Evolutionary conservation across 2,888 invertebrate genomes (phyloP), one percentile per base, ranked within the genome.

Genomic region (Parnassius apollo): DNA sequence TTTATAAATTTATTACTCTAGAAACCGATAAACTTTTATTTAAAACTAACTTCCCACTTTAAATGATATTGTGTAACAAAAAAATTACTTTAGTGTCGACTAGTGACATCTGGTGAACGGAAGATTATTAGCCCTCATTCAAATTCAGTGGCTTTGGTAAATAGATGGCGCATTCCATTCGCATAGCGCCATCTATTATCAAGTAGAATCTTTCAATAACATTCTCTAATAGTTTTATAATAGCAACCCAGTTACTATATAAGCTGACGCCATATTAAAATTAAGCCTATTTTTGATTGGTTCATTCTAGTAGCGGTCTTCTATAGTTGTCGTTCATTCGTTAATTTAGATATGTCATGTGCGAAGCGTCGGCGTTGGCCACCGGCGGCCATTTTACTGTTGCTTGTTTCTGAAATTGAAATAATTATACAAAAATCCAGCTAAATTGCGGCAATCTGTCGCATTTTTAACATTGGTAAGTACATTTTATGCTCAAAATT

Each of bases 261-360:
- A 82, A 86, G 78, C 22, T 44, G 69, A 51, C 80, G 86, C 82
- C 82, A 82, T 83, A 51, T 73, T 71, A 18, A 44, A 70, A 72
- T 76, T 75, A 69, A 42, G 86, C 81, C 78, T 80, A 76, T 85
- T 85, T 35, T 83, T 90, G 86, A 91, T 91, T 91, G 91, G 91
- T 89, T 76, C 57, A 59, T 62, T 65, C 35, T 25, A 35, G 60
- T 62, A 55, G 65, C 65, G 61, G 54, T 64, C 18, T 25, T 54
- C 64, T 57, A 58, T 57, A n/a, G 10, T 42, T 18, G 7, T 11
- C 48, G 57, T 51, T 66, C 50, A 71, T 68, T 69, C 67, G 68
- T 64, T 62, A 63, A 64, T 68, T 63, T 57, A 59, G 64, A 61
- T 60, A 73, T 73, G 72, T 57, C 60, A 60, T 42, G 22, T 42